A percentile compares a stretch with the other conserved stretches of the same genome.
phyloP scores from a whole-genome alignment of 2,113 vertebrate species.

The Podilymbus podiceps region DNA sequence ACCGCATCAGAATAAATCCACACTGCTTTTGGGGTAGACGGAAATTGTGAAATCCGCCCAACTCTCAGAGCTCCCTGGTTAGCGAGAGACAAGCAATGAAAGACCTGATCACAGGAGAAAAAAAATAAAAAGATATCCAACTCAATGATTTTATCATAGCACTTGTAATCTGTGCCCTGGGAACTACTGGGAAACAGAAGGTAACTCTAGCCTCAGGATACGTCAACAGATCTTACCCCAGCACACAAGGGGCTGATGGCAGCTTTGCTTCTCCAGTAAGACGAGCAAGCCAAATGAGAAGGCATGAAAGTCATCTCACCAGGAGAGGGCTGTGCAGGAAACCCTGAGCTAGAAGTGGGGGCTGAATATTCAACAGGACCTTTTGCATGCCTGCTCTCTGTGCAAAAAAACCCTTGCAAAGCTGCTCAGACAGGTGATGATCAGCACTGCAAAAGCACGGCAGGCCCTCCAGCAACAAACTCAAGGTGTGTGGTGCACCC shows the following conservation, averaged over 20 bases:
- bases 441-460: background rate
- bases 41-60: background rate
- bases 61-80: background rate
- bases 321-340: background rate
- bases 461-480: background rate
- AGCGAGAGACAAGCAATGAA: background rate
- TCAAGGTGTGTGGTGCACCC: background rate
- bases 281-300: background rate
- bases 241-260: background rate
- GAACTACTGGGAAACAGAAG: constrained; percentile 10
- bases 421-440: background rate
- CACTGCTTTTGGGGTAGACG: background rate
- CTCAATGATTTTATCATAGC: background rate
- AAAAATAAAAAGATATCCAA: background rate
- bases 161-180: constrained; percentile 11
- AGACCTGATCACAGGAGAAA: background rate
- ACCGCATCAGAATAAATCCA: background rate
- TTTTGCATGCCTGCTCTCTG: background rate
- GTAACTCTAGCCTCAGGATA: constrained; percentile 28
- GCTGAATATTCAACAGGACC: background rate
- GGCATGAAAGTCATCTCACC: background rate
- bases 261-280: background rate
- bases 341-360: background rate
- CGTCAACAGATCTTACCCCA: background rate
- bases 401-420: background rate